Evolutionary conservation across 2,888 invertebrate species (phyloP).

Genomic region (Cybosia mesomella): DNA sequence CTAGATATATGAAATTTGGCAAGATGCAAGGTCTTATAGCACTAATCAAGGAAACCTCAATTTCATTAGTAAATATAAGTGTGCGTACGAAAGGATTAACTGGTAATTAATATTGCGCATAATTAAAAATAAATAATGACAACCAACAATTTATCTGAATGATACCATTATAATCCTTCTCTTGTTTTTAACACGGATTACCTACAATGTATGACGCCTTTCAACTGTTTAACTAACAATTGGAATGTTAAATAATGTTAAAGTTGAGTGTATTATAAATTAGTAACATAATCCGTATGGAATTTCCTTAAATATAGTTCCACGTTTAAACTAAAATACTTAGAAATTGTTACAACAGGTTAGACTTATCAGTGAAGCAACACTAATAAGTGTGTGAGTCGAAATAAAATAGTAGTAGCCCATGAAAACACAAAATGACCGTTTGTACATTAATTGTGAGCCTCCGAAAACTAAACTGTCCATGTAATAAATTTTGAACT

Average conservation of each 20-base stretch:
- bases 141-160: not conserved
- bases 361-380: not conserved
- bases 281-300: not conserved
- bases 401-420: not conserved
- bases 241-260: not conserved
- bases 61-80: not conserved
- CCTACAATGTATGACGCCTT: not conserved
- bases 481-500: not conserved
- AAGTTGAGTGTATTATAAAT: not conserved
- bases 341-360: not conserved
- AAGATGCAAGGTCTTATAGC: not conserved
- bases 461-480: not conserved
- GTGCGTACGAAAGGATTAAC: not conserved
- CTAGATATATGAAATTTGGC: not conserved
- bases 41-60: not conserved
- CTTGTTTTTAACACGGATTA: not conserved
- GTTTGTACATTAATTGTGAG: not conserved
- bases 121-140: not conserved
- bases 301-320: not conserved
- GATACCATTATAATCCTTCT: not conserved
- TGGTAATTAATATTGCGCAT: not conserved
- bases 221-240: not conserved
- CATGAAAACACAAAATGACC: not conserved
- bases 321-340: not conserved
- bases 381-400: slow-evolving; percentile 4